These are phyloP conservation scores for Phaonia tiefii DNA, from an alignment of 2,888 invertebrate genomes.

Conservation along the genomic window DNA sequence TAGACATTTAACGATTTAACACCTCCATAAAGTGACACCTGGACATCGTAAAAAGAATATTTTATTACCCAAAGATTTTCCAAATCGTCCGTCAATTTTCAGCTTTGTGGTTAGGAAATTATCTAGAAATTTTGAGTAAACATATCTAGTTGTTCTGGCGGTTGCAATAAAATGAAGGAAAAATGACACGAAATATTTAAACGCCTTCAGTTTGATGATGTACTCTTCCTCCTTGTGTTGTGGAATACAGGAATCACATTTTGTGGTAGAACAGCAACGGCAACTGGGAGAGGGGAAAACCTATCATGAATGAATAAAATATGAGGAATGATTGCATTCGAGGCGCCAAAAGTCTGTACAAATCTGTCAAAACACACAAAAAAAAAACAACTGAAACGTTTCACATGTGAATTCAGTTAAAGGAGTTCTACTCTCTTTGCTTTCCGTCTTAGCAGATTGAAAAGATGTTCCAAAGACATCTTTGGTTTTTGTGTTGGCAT, in stretches of 20 bases:
- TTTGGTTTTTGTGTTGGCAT: not conserved
- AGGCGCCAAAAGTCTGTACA: constrained; percentile 74
- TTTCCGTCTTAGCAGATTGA: not conserved
- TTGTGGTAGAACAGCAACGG: not conserved
- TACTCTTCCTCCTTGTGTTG: not conserved
- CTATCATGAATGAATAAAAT: constrained; percentile 61
- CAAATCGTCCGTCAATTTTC: constrained; percentile 5
- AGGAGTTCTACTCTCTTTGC: not conserved
- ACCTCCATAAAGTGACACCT: constrained; percentile 61
- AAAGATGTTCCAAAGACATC: not conserved
- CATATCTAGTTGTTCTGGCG: too few relatives aligned
- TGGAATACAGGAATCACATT: not conserved
- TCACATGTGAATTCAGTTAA: constrained; percentile 8
- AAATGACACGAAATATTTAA: constrained; percentile 27
- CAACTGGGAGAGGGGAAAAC: constrained; percentile 23
- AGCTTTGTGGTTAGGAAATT: too few relatives aligned
- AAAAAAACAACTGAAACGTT: too few relatives aligned
- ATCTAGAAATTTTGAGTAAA: too few relatives aligned
- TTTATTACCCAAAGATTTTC: constrained; percentile 10
- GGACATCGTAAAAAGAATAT: constrained; percentile 49
- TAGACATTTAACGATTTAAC: too few relatives aligned
- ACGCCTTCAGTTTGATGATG: constrained; percentile 15
- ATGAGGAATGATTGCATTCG: constrained; percentile 71
- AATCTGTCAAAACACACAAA: constrained; percentile 71
- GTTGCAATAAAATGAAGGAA: constrained; percentile 10